phyloP scores from a whole-genome alignment of 2,113 vertebrate genomes.

The Phoxinus phoxinus region DNA sequence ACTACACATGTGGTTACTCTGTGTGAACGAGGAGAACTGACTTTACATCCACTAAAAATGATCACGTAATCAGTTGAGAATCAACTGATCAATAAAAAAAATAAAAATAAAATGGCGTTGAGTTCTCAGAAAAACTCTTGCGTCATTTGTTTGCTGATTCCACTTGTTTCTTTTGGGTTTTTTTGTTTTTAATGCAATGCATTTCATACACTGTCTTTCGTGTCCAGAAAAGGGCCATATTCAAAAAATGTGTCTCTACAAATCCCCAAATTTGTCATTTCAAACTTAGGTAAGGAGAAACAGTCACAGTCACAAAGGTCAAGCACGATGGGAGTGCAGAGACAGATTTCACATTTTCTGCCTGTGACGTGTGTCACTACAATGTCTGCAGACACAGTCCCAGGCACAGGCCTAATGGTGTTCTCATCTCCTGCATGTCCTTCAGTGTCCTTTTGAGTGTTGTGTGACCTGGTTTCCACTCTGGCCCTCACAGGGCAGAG shows the following conservation, averaged over 20 bases:
- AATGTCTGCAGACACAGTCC: neutral
- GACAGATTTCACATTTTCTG: conserved; percentile 17
- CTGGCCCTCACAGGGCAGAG: conserved; percentile 44
- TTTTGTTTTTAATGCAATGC: neutral
- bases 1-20: neutral
- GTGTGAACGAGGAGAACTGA: neutral
- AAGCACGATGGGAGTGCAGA: neutral
- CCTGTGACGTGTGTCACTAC: conserved; percentile 6
- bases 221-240: neutral
- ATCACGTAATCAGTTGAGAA: neutral
- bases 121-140: neutral
- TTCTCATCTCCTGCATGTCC: conserved; percentile 48
- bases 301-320: neutral
- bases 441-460: conserved; percentile 43
- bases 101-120: neutral
- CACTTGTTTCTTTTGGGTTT: neutral
- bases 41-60: neutral
- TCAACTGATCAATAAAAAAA: neutral
- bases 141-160: neutral
- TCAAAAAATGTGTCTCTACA: neutral
- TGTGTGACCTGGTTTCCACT: conserved; percentile 47
- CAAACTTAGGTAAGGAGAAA: neutral
- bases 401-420: conserved; percentile 6
- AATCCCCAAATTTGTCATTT: neutral
- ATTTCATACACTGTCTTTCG: neutral